Conservation (phyloP, 2,113 vertebrate genomes). For the Tiliqua scincoides region DNA sequence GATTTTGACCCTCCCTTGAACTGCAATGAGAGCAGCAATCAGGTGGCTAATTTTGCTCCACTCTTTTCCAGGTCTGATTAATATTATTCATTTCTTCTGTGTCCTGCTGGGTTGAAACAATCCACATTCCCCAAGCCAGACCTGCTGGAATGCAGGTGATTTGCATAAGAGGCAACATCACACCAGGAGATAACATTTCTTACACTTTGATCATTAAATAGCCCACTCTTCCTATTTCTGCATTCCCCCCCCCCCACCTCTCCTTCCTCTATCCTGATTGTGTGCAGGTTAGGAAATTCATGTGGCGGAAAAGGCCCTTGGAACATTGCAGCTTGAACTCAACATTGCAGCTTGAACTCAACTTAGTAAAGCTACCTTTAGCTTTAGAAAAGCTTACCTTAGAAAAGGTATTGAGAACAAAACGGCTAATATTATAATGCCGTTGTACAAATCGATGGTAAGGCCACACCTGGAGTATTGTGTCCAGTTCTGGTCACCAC, state of each 20-base stretch:
- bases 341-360: too few relatives aligned
- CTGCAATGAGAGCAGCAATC: slow-evolving; percentile 51
- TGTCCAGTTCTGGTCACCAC: too few relatives aligned
- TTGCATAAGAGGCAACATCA: slow-evolving; percentile 58
- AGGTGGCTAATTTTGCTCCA: slow-evolving; percentile 62
- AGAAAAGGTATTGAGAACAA: too few relatives aligned
- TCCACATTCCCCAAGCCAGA: slow-evolving; percentile 57
- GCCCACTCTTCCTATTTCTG: slow-evolving; percentile 37
- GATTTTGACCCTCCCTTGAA: slow-evolving; percentile 51
- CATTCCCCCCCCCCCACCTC: background rate
- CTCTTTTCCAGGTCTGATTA: slow-evolving; percentile 69
- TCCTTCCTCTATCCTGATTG: slow-evolving; percentile 20
- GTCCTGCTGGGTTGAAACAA: slow-evolving; percentile 70
- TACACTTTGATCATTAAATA: slow-evolving; percentile 47
- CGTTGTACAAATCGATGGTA: too few relatives aligned
- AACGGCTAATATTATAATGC: too few relatives aligned
- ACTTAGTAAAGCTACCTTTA: too few relatives aligned
- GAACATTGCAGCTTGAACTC: too few relatives aligned
- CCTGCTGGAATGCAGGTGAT: slow-evolving; percentile 57
- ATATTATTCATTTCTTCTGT: slow-evolving; percentile 68
- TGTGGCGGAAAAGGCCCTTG: background rate
- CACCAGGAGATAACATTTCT: slow-evolving; percentile 36
- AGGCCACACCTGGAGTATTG: too few relatives aligned
- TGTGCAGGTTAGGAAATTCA: slow-evolving; percentile 12
- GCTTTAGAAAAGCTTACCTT: too few relatives aligned